These are phyloP conservation scores for Campoplex nolae DNA, from an alignment of 2,888 invertebrate species.

Conservation along the genomic window DNA sequence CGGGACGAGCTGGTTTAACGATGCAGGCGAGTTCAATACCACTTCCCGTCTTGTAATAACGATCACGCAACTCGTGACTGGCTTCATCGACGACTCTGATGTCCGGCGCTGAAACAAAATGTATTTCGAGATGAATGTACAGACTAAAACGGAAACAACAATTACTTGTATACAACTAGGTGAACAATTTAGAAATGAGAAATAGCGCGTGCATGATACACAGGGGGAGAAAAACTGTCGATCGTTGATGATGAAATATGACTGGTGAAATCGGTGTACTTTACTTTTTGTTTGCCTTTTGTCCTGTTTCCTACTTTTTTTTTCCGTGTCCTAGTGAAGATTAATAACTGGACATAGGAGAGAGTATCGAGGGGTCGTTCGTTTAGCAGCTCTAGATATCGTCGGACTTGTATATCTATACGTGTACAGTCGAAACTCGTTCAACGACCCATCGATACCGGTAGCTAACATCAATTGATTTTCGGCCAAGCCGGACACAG, in stretches of 20 bases:
- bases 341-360: conserved; percentile 52
- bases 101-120: conserved; percentile 87
- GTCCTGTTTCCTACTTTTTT: conserved; percentile 18
- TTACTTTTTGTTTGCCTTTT: conserved; percentile 46
- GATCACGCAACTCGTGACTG: conserved; percentile 89
- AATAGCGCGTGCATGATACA: conserved; percentile 12
- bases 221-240: conserved; percentile 5
- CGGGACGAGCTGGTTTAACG: conserved; percentile 84
- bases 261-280: conserved; percentile 28
- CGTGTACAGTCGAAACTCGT: conserved; percentile 45
- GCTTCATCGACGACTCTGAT: conserved; percentile 90
- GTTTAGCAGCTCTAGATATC: neutral
- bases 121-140: neutral
- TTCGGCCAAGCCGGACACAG: conserved; percentile 42
- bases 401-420: neutral
- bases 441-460: conserved; percentile 59
- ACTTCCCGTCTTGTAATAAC: conserved; percentile 91
- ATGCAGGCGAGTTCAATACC: conserved; percentile 89
- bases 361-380: conserved; percentile 20
- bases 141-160: neutral
- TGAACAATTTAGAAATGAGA: conserved; percentile 10
- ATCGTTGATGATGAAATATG: conserved; percentile 49
- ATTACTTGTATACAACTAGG: neutral
- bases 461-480: conserved; percentile 64
- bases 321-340: conserved; percentile 42